phyloP scores from a whole-genome alignment of 2,797 vertebrate genomes.

The Gallinago stenura region DNA sequence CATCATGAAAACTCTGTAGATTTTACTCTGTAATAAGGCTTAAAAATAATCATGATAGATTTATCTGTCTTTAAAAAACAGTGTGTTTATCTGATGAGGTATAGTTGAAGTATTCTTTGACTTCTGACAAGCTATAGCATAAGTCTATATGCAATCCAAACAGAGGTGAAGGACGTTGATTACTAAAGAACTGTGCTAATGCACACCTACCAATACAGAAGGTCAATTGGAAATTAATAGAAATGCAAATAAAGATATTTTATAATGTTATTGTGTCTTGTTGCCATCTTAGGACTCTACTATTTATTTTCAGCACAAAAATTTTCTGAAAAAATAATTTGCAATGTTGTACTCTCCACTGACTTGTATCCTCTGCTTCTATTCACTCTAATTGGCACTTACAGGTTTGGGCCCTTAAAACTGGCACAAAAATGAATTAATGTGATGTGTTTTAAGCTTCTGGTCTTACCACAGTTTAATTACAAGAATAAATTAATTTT shows the following conservation, averaged over 20 bases:
- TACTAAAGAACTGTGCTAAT: neutral
- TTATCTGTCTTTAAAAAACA: neutral
- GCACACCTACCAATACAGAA: neutral
- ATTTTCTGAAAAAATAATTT: neutral
- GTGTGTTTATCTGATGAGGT: neutral
- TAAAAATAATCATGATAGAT: neutral
- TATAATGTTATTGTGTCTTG: neutral
- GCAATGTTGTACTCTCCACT: neutral
- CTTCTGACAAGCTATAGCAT: neutral
- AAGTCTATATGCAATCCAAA: neutral
- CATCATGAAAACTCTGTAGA: neutral
- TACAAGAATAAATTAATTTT: conserved; percentile 67
- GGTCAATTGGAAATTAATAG: neutral
- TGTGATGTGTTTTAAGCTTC: conserved; percentile 52
- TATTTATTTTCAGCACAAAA: neutral
- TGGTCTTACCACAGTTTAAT: conserved; percentile 55
- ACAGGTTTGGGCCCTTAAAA: conserved; percentile 39
- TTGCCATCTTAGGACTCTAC: neutral
- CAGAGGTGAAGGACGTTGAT: neutral
- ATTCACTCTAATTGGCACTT: conserved; percentile 29
- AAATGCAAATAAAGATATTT: neutral
- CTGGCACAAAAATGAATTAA: conserved; percentile 57
- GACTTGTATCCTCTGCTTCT: conserved; percentile 24
- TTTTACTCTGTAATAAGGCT: neutral
- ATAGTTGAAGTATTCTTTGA: neutral